Base-by-base conservation (phyloP, 2,797 vertebrate genomes). In the Enteromius trimaculatus region DNA sequence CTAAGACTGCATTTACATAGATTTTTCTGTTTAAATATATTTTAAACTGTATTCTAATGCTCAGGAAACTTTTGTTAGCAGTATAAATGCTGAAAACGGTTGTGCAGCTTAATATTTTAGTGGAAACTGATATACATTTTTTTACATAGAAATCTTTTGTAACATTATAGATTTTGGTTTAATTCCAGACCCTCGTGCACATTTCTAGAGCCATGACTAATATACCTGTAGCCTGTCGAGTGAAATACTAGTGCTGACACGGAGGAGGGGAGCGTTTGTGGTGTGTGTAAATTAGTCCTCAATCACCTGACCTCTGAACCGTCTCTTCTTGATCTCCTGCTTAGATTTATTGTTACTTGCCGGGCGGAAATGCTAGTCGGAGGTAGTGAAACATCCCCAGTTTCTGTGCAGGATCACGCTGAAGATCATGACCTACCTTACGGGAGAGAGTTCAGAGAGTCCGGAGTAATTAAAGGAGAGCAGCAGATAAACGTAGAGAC, bases 331-430 rank as follows among this genome's bases (percentile, higher is more conserved):
- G 89, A 94, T 93, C 89, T 88, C 82, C 80, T 53, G 78, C 81
- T 69, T 70, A 88, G 92, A 94, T 95, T 95, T 95, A 95, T 88
- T 29, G 88, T 44, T 84, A 86, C 79, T 29, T 17, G 44, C n/a
- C 71, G 75, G 69, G 65, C 16, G 34, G 51, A 80, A 76, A 49
- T 26, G 42, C 79, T 44, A 77, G 65, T 70, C n/a, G 47, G 8
- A 37, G 9, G 29, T 37, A 23, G 55, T 26, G 80, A 74, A 81
- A 37, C 55, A 66, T 53, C 31, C 44, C 17, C 39, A 26, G 79
- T 62, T 80, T 23, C 58, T 6, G 64, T 29, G 64, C 79, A 79
- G 68, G 29, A 26, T 60, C 60, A 84, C 26, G 17, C 49, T 62
- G 80, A 58, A 83, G 82, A 31, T 83, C 77, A 83, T 69, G 83